Evolutionary conservation across 2,797 vertebrate genomes (phyloP), one percentile per base, ranked within the genome.

Genomic region (Cirrhinus molitorella): DNA sequence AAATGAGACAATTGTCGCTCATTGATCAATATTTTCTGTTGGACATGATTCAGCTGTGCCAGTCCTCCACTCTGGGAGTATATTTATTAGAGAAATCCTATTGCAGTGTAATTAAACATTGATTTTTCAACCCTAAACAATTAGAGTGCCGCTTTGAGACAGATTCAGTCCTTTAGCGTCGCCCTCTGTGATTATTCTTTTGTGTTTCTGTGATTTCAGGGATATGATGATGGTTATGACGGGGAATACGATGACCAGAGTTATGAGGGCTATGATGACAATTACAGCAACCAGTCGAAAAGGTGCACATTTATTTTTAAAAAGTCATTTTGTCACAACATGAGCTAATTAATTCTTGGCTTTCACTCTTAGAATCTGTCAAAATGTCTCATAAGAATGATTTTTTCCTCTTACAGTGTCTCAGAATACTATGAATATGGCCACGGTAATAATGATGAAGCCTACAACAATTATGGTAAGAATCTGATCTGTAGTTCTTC

Each of bases 381-480:
- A 43, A 78, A 72, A 79, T 40, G 11, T 78, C 34, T 70, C 2
- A 37, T 37, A 19, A 70, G 11, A 63, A 65, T 21, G 49, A 11
- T 78, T 25, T 25, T n/a, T 53, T 65, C 3, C 47, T 88, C 93
- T 88, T 91, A 59, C 92, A 99, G 98, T 85, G 93, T 96, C 92
- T 97, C 97, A 91, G 98, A 99, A 86, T 99, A 98, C 95, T 99
- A 98, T 85, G 97, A 99, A 91, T 99, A 99, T 0, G 94, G 96
- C 93, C 97, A 97, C 0, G 95, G 96, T 91, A 95, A 95, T 91
- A 96, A 91, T 63, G 97, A 99, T 87, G 98, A 99, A 83, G 91
- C 95, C 91, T 99, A 98, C 91, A 96, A 96, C 93, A 97, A 93
- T 94, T 99, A 99, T 57, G 97, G 98, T 99, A 96, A 97, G 97